phyloP scores from a whole-genome alignment of 53 echinoderm and acorn worm genomes.

The Actinopyga echinites region DNA sequence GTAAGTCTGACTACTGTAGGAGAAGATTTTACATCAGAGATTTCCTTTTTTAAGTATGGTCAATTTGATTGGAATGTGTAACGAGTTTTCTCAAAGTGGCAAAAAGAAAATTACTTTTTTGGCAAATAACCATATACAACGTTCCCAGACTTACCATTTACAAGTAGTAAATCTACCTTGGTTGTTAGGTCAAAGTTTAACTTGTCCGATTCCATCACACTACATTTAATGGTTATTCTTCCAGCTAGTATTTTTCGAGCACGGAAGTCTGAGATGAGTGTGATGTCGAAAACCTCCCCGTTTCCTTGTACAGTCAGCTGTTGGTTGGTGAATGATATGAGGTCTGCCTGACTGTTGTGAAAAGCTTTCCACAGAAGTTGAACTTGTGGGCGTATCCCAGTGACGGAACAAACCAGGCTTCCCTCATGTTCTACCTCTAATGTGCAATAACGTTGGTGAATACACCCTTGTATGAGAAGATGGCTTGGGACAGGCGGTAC shows the following conservation, averaged over 20 bases:
- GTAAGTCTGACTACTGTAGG: too few species aligned
- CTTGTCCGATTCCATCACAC: neutral
- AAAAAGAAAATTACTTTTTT: too few species aligned
- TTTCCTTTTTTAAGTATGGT: too few species aligned
- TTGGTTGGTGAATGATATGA: neutral
- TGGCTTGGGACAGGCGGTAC: neutral
- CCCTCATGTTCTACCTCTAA: neutral
- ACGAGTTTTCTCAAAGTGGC: too few species aligned
- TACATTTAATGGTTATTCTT: neutral
- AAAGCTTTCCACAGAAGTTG: neutral
- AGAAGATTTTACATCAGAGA: too few species aligned
- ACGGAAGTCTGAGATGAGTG: neutral
- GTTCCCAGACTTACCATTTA: too few species aligned
- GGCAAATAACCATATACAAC: too few species aligned
- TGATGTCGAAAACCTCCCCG: neutral
- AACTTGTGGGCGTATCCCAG: neutral
- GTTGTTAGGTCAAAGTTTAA: neutral
- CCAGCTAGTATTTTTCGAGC: neutral
- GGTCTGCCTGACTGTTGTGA: neutral
- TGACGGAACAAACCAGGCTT: neutral
- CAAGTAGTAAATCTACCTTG: neutral
- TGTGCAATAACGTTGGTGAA: neutral
- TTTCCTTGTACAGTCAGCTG: neutral
- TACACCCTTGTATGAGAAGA: neutral
- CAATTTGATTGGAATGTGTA: too few species aligned